Percentiles rank a stretch among this genome's conserved stretches.
phyloP scores from a whole-genome alignment of 2,888 invertebrate species.

The Volucella inanis region DNA sequence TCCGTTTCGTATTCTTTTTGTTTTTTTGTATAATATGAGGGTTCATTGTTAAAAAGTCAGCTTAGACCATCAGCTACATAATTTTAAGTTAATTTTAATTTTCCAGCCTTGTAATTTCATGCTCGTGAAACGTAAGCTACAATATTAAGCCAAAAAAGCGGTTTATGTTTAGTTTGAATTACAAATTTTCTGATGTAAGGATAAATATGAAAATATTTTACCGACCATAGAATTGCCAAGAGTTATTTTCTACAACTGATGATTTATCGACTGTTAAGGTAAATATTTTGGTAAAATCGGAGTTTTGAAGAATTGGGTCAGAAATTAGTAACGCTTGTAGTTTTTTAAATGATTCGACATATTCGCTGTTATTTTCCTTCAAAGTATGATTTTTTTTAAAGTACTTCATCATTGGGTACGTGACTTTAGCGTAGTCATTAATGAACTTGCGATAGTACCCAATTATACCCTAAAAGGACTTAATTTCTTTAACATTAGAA shows the following conservation, averaged over 20 bases:
- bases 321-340: slow-evolving; percentile 29
- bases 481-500: neutral
- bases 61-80: slow-evolving; percentile 64
- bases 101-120: slow-evolving; percentile 80
- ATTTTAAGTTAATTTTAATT: slow-evolving; percentile 77
- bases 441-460: slow-evolving; percentile 41
- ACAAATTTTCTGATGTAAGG: slow-evolving; percentile 79
- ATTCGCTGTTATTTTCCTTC: slow-evolving; percentile 40
- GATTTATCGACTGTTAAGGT: slow-evolving; percentile 67
- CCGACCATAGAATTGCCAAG: slow-evolving; percentile 78
- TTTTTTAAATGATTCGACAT: slow-evolving; percentile 33
- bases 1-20: too few relatives aligned
- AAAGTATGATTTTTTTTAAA: slow-evolving; percentile 44
- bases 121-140: slow-evolving; percentile 79
- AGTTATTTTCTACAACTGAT: slow-evolving; percentile 79
- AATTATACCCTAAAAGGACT: slow-evolving; percentile 59
- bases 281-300: slow-evolving; percentile 66
- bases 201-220: slow-evolving; percentile 78
- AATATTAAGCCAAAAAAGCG: slow-evolving; percentile 79
- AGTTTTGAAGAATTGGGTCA: slow-evolving; percentile 40
- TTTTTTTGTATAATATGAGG: neutral
- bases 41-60: slow-evolving; percentile 69
- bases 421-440: too few relatives aligned
- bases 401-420: slow-evolving; percentile 67
- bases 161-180: slow-evolving; percentile 80